Conservation (phyloP, 2,113 vertebrate genomes). For the Lophotis ruficrista region DNA sequence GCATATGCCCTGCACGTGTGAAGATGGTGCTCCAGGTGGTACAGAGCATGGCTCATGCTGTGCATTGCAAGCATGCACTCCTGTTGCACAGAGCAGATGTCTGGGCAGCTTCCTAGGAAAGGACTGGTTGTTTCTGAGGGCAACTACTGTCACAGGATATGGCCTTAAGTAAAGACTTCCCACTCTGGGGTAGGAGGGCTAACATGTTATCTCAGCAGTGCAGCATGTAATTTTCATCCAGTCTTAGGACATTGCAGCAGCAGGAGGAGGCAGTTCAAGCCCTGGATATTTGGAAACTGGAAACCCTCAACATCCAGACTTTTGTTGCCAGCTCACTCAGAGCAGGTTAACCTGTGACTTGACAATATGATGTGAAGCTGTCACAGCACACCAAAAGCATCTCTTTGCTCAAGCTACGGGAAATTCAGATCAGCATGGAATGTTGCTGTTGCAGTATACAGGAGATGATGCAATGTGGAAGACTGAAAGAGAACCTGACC, state of each 20-base stretch:
- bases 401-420: not conserved
- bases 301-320: not conserved
- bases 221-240: not conserved
- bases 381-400: not conserved
- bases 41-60: accelerated
- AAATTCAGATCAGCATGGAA: not conserved
- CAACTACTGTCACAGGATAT: not conserved
- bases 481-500: not conserved
- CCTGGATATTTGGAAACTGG: not conserved
- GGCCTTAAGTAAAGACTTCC: not conserved
- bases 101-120: not conserved
- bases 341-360: not conserved
- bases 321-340: not conserved
- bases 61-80: not conserved
- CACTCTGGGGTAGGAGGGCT: not conserved
- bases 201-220: not conserved
- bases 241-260: not conserved
- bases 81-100: not conserved
- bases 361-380: not conserved
- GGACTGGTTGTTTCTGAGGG: not conserved
- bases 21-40: not conserved
- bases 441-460: not conserved
- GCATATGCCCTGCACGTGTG: not conserved
- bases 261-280: not conserved
- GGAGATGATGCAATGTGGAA: not conserved